phyloP scores from a whole-genome alignment of 2,888 invertebrate species.

The Nemotelus nigrinus region DNA sequence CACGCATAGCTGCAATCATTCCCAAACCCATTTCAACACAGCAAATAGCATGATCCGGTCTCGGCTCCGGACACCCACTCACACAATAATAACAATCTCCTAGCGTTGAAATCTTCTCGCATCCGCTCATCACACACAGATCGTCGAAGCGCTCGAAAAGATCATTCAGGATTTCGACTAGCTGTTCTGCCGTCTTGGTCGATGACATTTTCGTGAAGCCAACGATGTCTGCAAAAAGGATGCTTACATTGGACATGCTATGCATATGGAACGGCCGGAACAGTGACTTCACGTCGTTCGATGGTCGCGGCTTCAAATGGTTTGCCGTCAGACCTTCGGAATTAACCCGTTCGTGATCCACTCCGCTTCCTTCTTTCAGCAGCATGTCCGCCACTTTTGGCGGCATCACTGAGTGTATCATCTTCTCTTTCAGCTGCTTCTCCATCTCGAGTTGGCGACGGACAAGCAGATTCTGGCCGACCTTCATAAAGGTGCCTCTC shows the following conservation, averaged over 20 bases:
- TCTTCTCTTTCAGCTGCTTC: slow-evolving; percentile 93
- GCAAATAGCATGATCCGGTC: slow-evolving; percentile 90
- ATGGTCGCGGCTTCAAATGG: slow-evolving; percentile 59
- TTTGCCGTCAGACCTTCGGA: slow-evolving; percentile 55
- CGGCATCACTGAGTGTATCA: slow-evolving; percentile 98
- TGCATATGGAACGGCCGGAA: slow-evolving; percentile 98
- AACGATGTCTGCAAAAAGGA: slow-evolving; percentile 96
- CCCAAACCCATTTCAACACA: slow-evolving; percentile 97
- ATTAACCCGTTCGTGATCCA: slow-evolving; percentile 54
- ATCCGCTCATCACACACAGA: slow-evolving; percentile 86
- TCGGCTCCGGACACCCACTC: slow-evolving; percentile 93
- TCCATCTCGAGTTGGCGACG: slow-evolving; percentile 91
- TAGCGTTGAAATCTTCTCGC: slow-evolving; percentile 96
- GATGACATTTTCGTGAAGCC: slow-evolving; percentile 98
- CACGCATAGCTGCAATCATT: slow-evolving; percentile 92
- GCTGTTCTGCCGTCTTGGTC: slow-evolving; percentile 94
- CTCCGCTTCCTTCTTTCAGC: slow-evolving; percentile 74
- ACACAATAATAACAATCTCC: slow-evolving; percentile 96
- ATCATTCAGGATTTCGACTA: slow-evolving; percentile 95
- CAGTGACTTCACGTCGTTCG: slow-evolving; percentile 76
- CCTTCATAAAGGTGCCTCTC: slow-evolving; percentile 96
- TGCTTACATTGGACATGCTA: slow-evolving; percentile 95
- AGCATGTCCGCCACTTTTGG: slow-evolving; percentile 89
- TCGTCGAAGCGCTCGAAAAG: slow-evolving; percentile 95
- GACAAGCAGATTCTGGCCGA: slow-evolving; percentile 90